Conservation (phyloP, 23 tunicate species). For the Ascidia mentula region DNA sequence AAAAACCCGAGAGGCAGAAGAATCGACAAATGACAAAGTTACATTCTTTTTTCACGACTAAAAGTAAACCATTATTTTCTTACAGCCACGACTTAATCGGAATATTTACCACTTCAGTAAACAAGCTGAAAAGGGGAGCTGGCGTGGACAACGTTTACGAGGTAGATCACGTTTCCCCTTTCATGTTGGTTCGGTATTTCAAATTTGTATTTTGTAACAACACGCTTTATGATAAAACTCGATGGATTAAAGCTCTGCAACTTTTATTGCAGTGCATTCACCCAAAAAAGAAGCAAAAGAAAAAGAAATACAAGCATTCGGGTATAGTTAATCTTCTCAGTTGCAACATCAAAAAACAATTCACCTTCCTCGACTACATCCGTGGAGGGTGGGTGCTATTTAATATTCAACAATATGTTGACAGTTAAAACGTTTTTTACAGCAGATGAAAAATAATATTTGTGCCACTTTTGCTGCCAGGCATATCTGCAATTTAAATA, state of each 20-base stretch:
- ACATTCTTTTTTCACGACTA: too few species aligned
- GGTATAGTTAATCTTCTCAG: conserved; percentile 55
- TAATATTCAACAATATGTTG: too few species aligned
- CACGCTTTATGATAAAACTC: not conserved
- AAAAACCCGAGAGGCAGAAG: too few species aligned
- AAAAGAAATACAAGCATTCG: conserved; percentile 87
- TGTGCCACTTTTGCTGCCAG: not conserved
- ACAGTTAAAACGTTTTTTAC: too few species aligned
- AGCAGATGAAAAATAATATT: not conserved
- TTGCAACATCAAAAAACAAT: conserved; percentile 44
- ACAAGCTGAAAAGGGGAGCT: conserved; percentile 46
- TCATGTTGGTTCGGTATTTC: not conserved
- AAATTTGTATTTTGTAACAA: too few species aligned
- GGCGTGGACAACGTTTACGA: conserved; percentile 80
- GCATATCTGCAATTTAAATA: not conserved
- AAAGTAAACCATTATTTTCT: not conserved
- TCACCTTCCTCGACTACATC: conserved; percentile 77
- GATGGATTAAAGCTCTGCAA: not conserved
- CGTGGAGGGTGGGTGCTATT: conserved; percentile 63
- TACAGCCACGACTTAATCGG: conserved; percentile 89
- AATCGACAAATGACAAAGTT: too few species aligned
- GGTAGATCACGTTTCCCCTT: conserved; percentile 23
- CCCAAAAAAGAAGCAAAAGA: conserved; percentile 78
- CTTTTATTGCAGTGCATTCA: conserved; percentile 65
- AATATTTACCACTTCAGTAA: conserved; percentile 63